Percentiles rank a stretch among this genome's conserved stretches.
Evolutionary conservation across 1,140 invertebrate species (phyloP).

Genomic region (Liolophura sinensis): DNA sequence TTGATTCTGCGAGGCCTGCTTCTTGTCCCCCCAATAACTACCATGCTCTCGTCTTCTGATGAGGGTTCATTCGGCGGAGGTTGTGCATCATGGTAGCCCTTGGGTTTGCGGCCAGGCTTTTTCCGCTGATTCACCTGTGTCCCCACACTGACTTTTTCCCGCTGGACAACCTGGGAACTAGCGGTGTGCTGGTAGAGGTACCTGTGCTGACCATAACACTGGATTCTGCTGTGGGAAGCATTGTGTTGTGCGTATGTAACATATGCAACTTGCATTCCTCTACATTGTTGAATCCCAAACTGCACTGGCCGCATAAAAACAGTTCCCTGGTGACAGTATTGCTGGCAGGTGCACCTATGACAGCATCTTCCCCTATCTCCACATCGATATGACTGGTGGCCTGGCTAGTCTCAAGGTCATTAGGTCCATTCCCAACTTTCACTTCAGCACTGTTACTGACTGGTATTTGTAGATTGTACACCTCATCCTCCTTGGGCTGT

Average conservation of each 20-base stretch:
- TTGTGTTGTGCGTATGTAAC: constrained; percentile 37
- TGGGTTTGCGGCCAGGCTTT: constrained; percentile 41
- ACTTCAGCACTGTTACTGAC: not conserved
- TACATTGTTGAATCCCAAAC: constrained; percentile 45
- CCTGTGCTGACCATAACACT: constrained; percentile 2
- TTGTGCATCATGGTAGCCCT: constrained; percentile 6
- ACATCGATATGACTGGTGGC: constrained; percentile 3
- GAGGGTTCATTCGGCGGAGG: constrained; percentile 5
- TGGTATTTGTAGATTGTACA: not conserved
- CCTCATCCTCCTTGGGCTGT: not conserved
- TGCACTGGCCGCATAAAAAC: constrained; percentile 56
- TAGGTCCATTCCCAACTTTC: not conserved
- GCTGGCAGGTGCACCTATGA: constrained; percentile 1
- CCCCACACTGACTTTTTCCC: constrained; percentile 31
- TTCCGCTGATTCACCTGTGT: constrained; percentile 33
- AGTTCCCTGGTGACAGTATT: constrained; percentile 33
- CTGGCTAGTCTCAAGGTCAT: not conserved
- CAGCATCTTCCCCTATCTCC: constrained; percentile 31
- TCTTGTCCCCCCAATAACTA: constrained; percentile 6
- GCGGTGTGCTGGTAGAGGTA: not conserved
- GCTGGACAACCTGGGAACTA: too few relatives aligned
- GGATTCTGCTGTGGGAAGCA: constrained; percentile 8
- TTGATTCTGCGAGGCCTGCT: constrained; percentile 31
- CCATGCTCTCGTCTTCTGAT: not conserved
- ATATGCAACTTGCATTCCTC: constrained; percentile 55